phyloP scores from a whole-genome alignment of 2,888 invertebrate genomes.

The Uropetala carovei region DNA sequence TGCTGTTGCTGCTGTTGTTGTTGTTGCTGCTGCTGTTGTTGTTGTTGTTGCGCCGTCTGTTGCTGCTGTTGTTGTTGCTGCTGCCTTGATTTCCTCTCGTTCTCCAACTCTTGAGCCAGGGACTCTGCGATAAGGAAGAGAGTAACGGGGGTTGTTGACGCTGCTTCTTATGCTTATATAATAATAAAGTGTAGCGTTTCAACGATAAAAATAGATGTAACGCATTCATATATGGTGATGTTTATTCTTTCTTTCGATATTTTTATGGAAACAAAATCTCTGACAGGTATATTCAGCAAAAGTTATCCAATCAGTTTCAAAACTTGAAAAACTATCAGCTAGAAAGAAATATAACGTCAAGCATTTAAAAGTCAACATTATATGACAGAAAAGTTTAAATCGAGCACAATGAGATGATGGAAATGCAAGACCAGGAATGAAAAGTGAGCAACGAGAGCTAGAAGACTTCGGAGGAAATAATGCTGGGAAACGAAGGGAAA shows the following conservation, averaged over 20 bases:
- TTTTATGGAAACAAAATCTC: neutral
- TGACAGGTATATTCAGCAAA: too few species aligned
- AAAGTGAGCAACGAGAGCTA: too few species aligned
- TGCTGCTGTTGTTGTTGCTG: constrained; percentile 70
- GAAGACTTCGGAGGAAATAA: too few species aligned
- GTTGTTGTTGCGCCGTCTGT: constrained; percentile 75
- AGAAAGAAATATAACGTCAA: too few species aligned
- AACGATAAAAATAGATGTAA: neutral
- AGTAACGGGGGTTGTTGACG: neutral
- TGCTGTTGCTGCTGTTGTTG: constrained; percentile 2
- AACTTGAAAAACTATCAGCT: too few species aligned
- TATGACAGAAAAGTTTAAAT: too few species aligned
- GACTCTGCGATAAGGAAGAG: constrained; percentile 83
- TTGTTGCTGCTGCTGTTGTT: constrained; percentile 74
- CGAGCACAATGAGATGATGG: too few species aligned
- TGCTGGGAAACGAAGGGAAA: too few species aligned
- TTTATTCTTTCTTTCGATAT: neutral
- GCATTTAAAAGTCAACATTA: too few species aligned
- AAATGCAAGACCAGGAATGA: too few species aligned
- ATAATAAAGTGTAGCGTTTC: neutral
- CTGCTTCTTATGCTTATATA: neutral
- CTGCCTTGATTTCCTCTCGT: constrained; percentile 90
- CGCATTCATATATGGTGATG: neutral
- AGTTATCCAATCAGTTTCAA: too few species aligned
- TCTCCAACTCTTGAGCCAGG: constrained; percentile 90